A percentile compares a stretch with the other conserved stretches of the same genome.
Evolutionary conservation across 2,113 vertebrate species (phyloP).

Genomic region (Todiramphus saurophagus): DNA sequence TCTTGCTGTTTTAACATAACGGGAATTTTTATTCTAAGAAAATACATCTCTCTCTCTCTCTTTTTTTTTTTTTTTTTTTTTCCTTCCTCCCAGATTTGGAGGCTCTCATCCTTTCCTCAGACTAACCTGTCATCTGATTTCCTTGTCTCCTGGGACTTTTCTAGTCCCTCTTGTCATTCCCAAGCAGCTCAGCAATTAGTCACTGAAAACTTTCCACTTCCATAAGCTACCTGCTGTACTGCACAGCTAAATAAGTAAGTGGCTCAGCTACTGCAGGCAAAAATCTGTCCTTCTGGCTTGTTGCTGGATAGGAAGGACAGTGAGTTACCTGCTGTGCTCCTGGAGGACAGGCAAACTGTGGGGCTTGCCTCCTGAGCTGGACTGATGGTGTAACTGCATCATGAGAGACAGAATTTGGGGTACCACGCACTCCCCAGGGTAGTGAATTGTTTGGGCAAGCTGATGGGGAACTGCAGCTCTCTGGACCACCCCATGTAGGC

Average conservation of each 20-base stretch:
- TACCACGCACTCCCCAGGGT: background rate
- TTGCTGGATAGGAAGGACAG: background rate
- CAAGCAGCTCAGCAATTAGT: slow-evolving; percentile 50
- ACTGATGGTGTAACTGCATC: background rate
- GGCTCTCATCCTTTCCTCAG: background rate
- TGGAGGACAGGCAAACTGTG: background rate
- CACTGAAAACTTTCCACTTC: slow-evolving; percentile 52
- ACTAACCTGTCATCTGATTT: background rate
- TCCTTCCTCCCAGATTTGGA: background rate
- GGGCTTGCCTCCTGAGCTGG: background rate
- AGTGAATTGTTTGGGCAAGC: background rate
- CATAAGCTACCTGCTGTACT: slow-evolving; percentile 26
- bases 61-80: no score
- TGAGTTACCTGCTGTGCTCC: background rate
- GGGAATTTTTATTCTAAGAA: background rate
- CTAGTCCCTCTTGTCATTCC: slow-evolving; percentile 33
- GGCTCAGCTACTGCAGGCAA: slow-evolving; percentile 26
- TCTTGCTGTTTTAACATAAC: background rate
- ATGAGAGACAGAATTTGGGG: background rate
- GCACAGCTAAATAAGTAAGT: slow-evolving; percentile 35
- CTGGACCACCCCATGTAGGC: background rate
- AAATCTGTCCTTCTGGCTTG: background rate
- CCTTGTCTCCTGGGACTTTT: slow-evolving; percentile 1
- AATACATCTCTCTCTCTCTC: background rate
- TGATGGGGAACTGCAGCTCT: background rate